These are phyloP conservation scores for Lumbricus terrestris DNA, from an alignment of 2,888 invertebrate species.

Conservation along the genomic window DNA sequence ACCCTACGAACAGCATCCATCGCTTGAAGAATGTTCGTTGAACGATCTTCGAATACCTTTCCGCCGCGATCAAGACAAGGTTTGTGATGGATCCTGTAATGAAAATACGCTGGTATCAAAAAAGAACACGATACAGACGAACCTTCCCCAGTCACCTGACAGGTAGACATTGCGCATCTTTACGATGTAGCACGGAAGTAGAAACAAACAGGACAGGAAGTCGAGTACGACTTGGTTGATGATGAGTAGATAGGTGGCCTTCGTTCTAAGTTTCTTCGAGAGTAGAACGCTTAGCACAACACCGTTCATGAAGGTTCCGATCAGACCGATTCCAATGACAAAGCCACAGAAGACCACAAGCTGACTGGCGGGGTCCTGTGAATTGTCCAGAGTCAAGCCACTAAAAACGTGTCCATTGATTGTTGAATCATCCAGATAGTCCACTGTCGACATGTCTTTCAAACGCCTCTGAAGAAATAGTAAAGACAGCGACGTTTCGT, in stretches of 20 bases:
- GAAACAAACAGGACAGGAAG: not conserved
- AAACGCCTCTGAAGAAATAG: no score
- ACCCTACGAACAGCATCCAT: not conserved
- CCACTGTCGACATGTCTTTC: no score
- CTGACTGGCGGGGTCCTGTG: not conserved
- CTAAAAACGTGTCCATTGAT: no score
- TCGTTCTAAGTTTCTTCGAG: not conserved
- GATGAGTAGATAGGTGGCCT: not conserved
- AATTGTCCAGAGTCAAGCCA: no score
- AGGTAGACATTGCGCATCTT: not conserved
- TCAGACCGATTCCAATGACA: not conserved
- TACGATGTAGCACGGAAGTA: not conserved
- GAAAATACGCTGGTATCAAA: not conserved
- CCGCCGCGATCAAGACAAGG: not conserved
- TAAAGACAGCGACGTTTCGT: no score
- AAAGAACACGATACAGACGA: not conserved
- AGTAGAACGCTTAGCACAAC: not conserved
- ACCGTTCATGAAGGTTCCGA: not conserved
- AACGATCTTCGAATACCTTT: not conserved
- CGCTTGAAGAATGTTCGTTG: not conserved
- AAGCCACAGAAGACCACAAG: not conserved
- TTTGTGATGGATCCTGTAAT: not conserved
- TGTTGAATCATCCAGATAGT: no score
- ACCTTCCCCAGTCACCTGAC: not conserved
- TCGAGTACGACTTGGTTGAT: not conserved